phyloP scores from a whole-genome alignment of 2,888 invertebrate genomes.

The Graphium colonna region DNA sequence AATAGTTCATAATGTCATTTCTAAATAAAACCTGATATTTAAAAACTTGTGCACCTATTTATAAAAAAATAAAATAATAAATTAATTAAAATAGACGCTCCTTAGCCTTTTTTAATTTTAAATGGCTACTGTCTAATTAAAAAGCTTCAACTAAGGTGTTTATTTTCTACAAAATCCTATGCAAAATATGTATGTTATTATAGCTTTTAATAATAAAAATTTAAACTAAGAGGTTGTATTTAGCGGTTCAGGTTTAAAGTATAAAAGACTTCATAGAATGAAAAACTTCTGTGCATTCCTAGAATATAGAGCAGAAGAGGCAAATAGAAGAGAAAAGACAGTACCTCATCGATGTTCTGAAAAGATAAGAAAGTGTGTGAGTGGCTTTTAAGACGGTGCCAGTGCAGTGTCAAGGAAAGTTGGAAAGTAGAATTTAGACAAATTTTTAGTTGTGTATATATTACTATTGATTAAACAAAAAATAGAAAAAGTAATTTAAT shows the following conservation, averaged over 20 bases:
- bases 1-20: too few species aligned
- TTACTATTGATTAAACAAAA: too few species aligned
- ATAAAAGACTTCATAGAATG: constrained; percentile 26
- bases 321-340: constrained; percentile 62
- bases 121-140: constrained; percentile 1
- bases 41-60: too few species aligned
- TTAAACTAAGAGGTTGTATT: constrained; percentile 1
- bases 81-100: not conserved
- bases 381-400: constrained; percentile 60
- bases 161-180: not conserved
- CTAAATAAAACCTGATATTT: too few species aligned
- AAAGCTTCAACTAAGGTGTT: constrained; percentile 2
- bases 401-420: constrained; percentile 47
- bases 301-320: constrained; percentile 54
- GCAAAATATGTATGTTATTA: not conserved
- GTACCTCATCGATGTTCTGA: constrained; percentile 82
- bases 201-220: constrained; percentile 3
- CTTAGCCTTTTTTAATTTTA: not conserved
- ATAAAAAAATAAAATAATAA: too few species aligned
- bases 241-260: constrained; percentile 25
- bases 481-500: not conserved
- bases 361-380: constrained; percentile 79
- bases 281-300: constrained; percentile 52
- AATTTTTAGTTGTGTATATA: too few species aligned
- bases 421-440: too few species aligned